Conservation (phyloP, 2,888 invertebrate genomes). For the Andrena fulva region DNA sequence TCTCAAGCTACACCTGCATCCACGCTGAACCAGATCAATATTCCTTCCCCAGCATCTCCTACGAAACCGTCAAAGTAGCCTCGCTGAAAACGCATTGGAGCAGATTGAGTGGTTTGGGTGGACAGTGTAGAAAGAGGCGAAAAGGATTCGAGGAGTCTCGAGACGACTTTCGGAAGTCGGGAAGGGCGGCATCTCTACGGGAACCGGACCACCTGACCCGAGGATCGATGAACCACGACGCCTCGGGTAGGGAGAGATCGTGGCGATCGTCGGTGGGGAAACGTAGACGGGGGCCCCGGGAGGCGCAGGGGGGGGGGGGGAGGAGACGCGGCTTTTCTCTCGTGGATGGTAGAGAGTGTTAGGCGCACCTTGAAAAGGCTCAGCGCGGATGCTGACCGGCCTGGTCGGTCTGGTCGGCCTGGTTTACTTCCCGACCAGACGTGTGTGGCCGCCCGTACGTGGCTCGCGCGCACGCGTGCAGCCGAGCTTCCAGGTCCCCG, state of each 20-base stretch:
- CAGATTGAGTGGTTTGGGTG: neutral
- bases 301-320: neutral
- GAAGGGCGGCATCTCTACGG: conserved; percentile 46
- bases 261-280: conserved; percentile 39
- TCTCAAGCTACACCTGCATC: too few species aligned
- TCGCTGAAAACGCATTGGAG: neutral
- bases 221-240: conserved; percentile 62
- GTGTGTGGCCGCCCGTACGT: conserved; percentile 45
- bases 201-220: conserved; percentile 62
- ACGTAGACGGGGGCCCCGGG: neutral
- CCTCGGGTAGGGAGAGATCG: conserved; percentile 25
- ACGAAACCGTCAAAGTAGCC: neutral
- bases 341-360: conserved; percentile 81
- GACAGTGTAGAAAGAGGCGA: conserved; percentile 43
- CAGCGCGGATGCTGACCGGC: conserved; percentile 81
- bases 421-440: conserved; percentile 67
- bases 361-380: conserved; percentile 78
- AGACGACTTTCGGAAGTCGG: conserved; percentile 56
- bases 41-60: too few species aligned
- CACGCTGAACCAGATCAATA: neutral
- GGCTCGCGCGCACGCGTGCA: conserved; percentile 55
- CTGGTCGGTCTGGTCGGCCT: conserved; percentile 79
- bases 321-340: conserved; percentile 72
- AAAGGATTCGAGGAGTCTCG: conserved; percentile 49
- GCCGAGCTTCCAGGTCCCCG: conserved; percentile 35